These are phyloP conservation scores for Hemitrygon akajei DNA, from an alignment of 2,797 vertebrate genomes.

Conservation along the genomic window DNA sequence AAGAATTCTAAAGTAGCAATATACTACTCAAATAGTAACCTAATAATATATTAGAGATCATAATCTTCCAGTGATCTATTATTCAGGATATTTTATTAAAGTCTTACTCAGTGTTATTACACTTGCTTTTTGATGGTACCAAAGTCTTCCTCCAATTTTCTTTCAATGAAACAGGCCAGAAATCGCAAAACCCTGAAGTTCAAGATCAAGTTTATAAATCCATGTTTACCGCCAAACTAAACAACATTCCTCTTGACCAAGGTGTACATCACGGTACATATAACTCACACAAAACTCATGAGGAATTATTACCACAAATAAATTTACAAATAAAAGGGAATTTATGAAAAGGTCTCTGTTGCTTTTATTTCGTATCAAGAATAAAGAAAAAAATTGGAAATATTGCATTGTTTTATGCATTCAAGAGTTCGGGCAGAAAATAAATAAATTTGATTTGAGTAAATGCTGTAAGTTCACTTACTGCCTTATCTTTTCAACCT, in stretches of 20 bases:
- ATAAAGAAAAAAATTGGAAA: neutral
- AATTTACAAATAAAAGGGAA: too few species aligned
- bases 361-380: neutral
- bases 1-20: neutral
- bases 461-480: conserved; percentile 11
- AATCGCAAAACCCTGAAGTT: neutral
- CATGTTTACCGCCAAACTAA: too few species aligned
- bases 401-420: neutral
- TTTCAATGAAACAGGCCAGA: neutral
- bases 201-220: too few species aligned
- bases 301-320: too few species aligned
- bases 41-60: neutral
- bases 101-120: conserved; percentile 6
- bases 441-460: neutral
- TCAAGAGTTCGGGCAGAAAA: neutral
- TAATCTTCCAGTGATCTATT: conserved; percentile 16
- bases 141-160: neutral
- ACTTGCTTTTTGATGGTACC: neutral
- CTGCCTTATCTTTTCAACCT: neutral
- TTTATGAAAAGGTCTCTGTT: neutral
- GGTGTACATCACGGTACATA: too few species aligned
- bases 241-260: too few species aligned
- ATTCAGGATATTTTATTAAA: conserved; percentile 9
- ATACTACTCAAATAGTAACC: neutral
- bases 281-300: too few species aligned